Conservation (phyloP, 1,140 invertebrate species). For the Drosophila ironensis region DNA sequence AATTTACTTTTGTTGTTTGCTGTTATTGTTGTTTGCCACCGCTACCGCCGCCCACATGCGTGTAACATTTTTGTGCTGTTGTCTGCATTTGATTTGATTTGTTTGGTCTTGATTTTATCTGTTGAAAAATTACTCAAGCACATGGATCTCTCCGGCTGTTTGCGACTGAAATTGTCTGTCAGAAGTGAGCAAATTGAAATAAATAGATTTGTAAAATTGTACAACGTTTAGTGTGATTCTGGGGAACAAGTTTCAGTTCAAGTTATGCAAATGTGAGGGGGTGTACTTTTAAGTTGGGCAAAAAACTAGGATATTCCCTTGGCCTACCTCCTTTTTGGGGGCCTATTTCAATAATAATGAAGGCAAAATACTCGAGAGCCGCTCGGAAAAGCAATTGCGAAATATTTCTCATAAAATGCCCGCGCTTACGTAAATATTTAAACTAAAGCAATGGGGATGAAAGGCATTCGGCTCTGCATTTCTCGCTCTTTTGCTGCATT, state of each 20-base stretch:
- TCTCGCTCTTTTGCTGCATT: constrained; percentile 22
- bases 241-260: too few species aligned
- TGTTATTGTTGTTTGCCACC: constrained; percentile 35
- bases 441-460: constrained; percentile 54
- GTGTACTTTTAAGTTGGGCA: neutral
- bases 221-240: neutral
- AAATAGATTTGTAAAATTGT: constrained; percentile 31
- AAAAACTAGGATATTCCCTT: constrained; percentile 9
- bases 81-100: constrained; percentile 49
- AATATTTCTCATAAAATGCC: constrained; percentile 63
- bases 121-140: constrained; percentile 41
- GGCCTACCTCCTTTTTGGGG: constrained; percentile 41
- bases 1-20: constrained; percentile 43
- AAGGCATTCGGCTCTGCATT: constrained; percentile 29
- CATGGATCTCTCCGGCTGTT: constrained; percentile 14
- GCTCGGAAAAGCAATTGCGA: constrained; percentile 27
- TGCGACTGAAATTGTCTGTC: constrained; percentile 23
- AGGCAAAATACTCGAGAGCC: constrained; percentile 37
- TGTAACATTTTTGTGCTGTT: constrained; percentile 29
- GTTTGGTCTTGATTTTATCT: constrained; percentile 46
- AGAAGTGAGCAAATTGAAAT: constrained; percentile 38
- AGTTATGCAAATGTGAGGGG: too few species aligned
- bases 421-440: constrained; percentile 69
- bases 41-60: too few species aligned
- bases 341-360: constrained; percentile 57